Evolutionary conservation across 2,113 vertebrate species (phyloP).

Genomic region (Carassius carassius): DNA sequence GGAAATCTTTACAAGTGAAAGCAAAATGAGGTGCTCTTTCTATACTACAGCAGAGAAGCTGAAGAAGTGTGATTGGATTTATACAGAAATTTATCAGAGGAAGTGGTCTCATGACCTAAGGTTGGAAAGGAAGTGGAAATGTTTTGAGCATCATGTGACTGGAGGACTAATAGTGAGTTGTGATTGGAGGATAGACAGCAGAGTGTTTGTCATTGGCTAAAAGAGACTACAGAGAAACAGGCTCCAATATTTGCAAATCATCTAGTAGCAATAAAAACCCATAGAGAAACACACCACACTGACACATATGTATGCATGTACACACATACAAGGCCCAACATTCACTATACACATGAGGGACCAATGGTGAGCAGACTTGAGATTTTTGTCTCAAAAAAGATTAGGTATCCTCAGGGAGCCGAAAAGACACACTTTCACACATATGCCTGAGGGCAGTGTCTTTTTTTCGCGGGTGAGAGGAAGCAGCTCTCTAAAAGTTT

Average conservation of each 20-base stretch:
- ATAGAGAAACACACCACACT: background rate
- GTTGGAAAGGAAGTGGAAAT: background rate
- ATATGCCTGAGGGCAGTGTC: slow-evolving; percentile 11
- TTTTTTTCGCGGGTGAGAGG: background rate
- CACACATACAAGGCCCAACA: background rate
- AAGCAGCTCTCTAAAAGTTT: slow-evolving; percentile 12
- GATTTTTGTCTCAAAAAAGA: slow-evolving; percentile 18
- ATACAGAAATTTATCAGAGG: background rate
- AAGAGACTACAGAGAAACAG: background rate
- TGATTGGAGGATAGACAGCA: background rate
- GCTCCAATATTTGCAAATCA: background rate
- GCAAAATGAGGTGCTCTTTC: background rate
- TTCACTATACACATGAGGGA: slow-evolving; percentile 6
- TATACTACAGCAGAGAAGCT: background rate
- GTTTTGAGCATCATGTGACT: background rate
- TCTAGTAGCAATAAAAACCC: background rate
- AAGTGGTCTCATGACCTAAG: background rate
- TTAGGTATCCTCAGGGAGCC: slow-evolving; percentile 10
- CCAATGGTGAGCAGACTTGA: slow-evolving; percentile 4
- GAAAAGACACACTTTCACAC: background rate
- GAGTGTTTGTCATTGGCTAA: background rate
- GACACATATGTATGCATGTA: background rate
- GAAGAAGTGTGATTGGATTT: background rate
- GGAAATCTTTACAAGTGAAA: slow-evolving; percentile 55
- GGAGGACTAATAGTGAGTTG: background rate